These are phyloP conservation scores for Empidonax alnorum DNA, from an alignment of 2,113 vertebrate species.

Conservation along the genomic window DNA sequence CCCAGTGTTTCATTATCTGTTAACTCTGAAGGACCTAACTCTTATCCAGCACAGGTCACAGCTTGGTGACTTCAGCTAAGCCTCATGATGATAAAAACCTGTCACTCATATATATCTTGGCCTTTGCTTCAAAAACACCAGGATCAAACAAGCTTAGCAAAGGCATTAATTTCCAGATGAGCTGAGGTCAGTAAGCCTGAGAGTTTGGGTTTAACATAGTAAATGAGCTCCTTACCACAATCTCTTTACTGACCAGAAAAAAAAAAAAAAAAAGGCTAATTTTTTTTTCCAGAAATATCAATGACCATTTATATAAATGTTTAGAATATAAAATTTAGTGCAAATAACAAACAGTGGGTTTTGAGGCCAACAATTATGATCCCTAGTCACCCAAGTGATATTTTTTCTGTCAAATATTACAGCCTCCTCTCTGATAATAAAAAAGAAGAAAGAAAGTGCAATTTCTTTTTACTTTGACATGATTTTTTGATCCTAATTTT, in stretches of 20 bases:
- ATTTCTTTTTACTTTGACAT: not conserved
- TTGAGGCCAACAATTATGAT: not conserved
- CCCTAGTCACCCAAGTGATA: not conserved
- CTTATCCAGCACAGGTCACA: slow-evolving; percentile 23
- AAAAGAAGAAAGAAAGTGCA: not conserved
- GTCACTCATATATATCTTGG: not conserved
- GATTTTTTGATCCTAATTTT: not conserved
- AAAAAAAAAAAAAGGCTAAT: not conserved
- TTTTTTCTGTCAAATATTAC: not conserved
- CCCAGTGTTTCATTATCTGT: slow-evolving; percentile 5
- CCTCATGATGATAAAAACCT: not conserved
- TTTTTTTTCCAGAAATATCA: not conserved
- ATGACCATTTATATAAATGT: not conserved
- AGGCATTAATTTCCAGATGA: slow-evolving; percentile 25
- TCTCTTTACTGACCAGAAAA: not conserved
- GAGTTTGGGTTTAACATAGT: not conserved
- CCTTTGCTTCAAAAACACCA: slow-evolving; percentile 24
- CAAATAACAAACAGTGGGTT: not conserved
- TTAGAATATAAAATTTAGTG: not conserved
- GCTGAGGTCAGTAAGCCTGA: not conserved
- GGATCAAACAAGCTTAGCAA: slow-evolving; percentile 34
- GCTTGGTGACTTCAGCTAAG: not conserved
- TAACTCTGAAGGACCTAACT: not conserved
- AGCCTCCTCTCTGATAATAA: not conserved
- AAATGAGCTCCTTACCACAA: not conserved